Conservation (phyloP, 2,888 invertebrate genomes). For the Metallyticus violacea region DNA sequence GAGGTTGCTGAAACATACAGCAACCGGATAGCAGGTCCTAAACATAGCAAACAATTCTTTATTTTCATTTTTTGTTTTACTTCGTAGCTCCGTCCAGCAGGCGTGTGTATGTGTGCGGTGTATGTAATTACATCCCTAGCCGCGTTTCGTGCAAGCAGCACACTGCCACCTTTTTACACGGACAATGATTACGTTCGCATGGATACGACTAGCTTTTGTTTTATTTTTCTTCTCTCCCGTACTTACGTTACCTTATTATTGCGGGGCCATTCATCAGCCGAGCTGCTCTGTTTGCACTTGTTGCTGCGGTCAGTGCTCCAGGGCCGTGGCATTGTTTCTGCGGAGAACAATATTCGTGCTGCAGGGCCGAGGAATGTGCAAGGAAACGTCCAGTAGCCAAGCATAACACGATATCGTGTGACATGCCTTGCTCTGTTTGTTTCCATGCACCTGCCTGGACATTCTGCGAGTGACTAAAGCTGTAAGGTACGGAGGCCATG, state of each 20-base stretch:
- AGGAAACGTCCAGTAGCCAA: not conserved
- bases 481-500: not conserved
- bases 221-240: no score
- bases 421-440: not conserved
- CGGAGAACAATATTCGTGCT: not conserved
- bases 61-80: not conserved
- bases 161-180: not conserved
- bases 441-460: not conserved
- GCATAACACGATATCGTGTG: not conserved
- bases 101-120: no score
- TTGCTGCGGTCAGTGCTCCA: not conserved
- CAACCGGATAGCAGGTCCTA: not conserved
- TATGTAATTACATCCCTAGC: not conserved
- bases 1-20: not conserved
- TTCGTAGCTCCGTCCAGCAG: not conserved
- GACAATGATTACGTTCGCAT: slow-evolving; percentile 6
- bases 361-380: not conserved
- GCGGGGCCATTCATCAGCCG: not conserved
- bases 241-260: no score
- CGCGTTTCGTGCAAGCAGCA: not conserved
- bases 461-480: not conserved
- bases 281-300: not conserved
- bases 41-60: not conserved
- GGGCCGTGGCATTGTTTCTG: not conserved
- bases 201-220: not conserved